Evolutionary conservation across 2,888 invertebrate genomes (phyloP).

Genomic region (Pristionchus maxplancki): DNA sequence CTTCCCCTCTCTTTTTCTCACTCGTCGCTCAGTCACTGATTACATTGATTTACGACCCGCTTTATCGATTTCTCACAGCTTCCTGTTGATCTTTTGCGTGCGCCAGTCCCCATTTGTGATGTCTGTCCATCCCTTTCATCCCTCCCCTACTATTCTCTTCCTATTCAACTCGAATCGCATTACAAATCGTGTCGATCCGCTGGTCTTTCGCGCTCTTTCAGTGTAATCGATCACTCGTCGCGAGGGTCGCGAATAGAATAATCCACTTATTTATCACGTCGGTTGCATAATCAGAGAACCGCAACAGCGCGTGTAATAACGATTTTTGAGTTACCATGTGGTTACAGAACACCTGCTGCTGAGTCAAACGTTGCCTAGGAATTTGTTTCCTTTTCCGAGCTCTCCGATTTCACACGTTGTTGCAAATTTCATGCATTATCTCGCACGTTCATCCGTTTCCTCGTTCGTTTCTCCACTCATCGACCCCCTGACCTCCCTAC

Average conservation of each 20-base stretch:
- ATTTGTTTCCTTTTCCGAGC: too few relatives aligned
- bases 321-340: neutral
- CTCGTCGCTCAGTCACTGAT: conserved; percentile 8
- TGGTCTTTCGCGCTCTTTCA: neutral
- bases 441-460: neutral
- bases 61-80: neutral
- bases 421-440: too few relatives aligned
- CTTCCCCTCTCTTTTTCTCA: neutral
- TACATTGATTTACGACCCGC: neutral
- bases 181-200: neutral
- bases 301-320: too few relatives aligned
- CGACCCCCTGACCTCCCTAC: neutral
- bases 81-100: neutral
- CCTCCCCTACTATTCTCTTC: neutral
- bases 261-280: too few relatives aligned
- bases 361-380: neutral
- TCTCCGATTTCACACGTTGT: too few relatives aligned
- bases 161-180: neutral
- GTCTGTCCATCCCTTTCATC: neutral
- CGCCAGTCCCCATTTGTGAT: neutral
- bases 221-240: neutral
- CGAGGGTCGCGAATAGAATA: too few relatives aligned
- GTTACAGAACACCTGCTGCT: neutral
- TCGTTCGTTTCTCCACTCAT: neutral
- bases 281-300: too few relatives aligned